Evolutionary conservation across 2,888 invertebrate species (phyloP), one percentile per base, ranked within the genome.

Genomic region (Eupithecia pulchellata): DNA sequence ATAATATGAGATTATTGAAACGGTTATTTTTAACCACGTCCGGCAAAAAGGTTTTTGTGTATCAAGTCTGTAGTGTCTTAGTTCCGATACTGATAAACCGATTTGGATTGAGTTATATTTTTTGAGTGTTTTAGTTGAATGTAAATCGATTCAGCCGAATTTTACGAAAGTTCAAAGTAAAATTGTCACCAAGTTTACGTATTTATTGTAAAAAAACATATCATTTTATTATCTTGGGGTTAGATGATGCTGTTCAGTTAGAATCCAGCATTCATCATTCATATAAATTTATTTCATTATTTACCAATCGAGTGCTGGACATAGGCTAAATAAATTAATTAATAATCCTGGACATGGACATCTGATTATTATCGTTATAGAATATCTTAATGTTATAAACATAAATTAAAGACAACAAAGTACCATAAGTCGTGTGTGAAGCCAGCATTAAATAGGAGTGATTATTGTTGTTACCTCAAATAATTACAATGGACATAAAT

Each of bases 401-500:
- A 25, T 25, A 8, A 0, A 52, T 25, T 52, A 25, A 17, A 57
- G 17, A 20, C 14, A 60, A 47, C 57, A 30, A 17, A 60, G 39
- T 17, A 25, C 25, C 34, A 20, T n/a, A 60, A 71, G 30, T 68
- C 27, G 68, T 68, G 62, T 57, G 52, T 64, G 42, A 64, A 29
- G 34, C 70, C 42, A 39, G 42, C 65, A 47, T 65, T 61, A 73
- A 63, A 70, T 60, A 47, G 25, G 30, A 64, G 42, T 81, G 77
- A 85, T 85, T 84, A 85, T 81, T 79, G 81, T 72, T 27, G 65
- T 66, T 64, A 57, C 60, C 32, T 69, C 55, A 64, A 52, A 64
- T 83, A 85, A 87, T 87, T 84, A 84, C 79, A 77, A 81, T 79
- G 81, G 66, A 79, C 77, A 14, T 70, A 71, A 77, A 83, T 81